phyloP scores from a whole-genome alignment of 2,888 invertebrate genomes.

The Phoronis australis region DNA sequence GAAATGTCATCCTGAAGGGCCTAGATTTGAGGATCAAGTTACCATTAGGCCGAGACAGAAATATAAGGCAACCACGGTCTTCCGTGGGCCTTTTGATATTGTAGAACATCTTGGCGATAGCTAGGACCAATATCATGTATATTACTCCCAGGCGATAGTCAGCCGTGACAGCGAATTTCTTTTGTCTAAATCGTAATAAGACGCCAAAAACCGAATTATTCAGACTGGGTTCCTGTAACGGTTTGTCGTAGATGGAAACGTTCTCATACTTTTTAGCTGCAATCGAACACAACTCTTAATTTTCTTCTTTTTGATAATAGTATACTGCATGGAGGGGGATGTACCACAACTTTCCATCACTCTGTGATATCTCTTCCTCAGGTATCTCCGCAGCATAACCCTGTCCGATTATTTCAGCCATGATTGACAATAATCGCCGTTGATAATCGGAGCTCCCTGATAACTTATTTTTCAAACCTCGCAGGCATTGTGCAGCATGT shows the following conservation, averaged over 20 bases:
- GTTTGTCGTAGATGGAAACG: constrained; percentile 8
- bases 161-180: constrained; percentile 12
- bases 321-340: too few relatives aligned
- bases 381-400: too few relatives aligned
- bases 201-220: constrained; percentile 18
- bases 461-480: too few relatives aligned
- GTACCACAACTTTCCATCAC: too few relatives aligned
- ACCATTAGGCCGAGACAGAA: constrained; percentile 14
- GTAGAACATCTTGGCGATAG: constrained; percentile 15
- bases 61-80: constrained; percentile 13
- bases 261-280: constrained; percentile 7
- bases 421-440: too few relatives aligned
- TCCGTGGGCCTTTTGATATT: constrained; percentile 9
- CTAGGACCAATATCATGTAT: too few relatives aligned
- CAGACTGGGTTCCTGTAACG: constrained; percentile 17
- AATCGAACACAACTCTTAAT: constrained; percentile 17
- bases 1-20: constrained; percentile 7
- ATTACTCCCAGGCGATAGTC: too few relatives aligned
- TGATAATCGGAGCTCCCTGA: too few relatives aligned
- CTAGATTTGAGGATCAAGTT: background rate
- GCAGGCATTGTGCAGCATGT: too few relatives aligned
- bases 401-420: too few relatives aligned
- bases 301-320: constrained; percentile 11
- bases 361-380: too few relatives aligned
- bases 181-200: constrained; percentile 15